Evolutionary conservation across 1,140 invertebrate species (phyloP).

Genomic region (Musca vetustissima): DNA sequence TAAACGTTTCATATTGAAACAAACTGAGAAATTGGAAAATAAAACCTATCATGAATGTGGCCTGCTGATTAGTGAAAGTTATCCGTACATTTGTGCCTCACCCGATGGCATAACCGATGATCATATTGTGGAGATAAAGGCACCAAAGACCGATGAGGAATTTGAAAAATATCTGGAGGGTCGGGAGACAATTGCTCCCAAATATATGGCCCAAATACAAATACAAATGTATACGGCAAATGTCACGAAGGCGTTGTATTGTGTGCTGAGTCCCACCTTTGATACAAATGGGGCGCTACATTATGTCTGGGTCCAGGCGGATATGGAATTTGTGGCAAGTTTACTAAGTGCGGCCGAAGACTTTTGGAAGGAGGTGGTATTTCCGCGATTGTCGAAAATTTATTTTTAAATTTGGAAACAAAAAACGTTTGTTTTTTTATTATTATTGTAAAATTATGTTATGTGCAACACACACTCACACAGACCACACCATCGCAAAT

Average conservation of each 20-base stretch:
- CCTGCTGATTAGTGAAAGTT: constrained; percentile 43
- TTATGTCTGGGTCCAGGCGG: constrained; percentile 52
- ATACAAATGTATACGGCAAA: constrained; percentile 58
- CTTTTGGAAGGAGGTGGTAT: constrained; percentile 50
- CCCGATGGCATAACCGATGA: constrained; percentile 57
- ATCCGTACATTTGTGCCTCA: constrained; percentile 53
- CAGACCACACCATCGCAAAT: too few species aligned
- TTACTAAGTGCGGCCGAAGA: constrained; percentile 46
- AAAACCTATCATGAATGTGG: constrained; percentile 51
- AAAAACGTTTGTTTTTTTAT: background rate
- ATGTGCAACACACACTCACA: too few species aligned
- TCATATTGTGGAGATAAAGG: constrained; percentile 58
- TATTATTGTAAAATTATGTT: too few species aligned
- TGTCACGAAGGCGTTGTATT: constrained; percentile 52
- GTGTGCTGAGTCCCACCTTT: constrained; percentile 51
- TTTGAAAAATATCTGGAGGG: constrained; percentile 51
- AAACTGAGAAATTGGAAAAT: constrained; percentile 52
- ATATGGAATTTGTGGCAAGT: constrained; percentile 45
- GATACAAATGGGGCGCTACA: constrained; percentile 51
- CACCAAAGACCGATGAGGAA: constrained; percentile 53
- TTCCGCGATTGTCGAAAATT: constrained; percentile 40
- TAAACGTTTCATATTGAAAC: constrained; percentile 53
- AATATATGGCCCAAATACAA: constrained; percentile 58
- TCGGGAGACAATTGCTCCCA: constrained; percentile 49
- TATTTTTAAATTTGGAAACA: constrained; percentile 32